Evolutionary conservation across 2,888 invertebrate species (phyloP).

Genomic region (Aphrophora alni): DNA sequence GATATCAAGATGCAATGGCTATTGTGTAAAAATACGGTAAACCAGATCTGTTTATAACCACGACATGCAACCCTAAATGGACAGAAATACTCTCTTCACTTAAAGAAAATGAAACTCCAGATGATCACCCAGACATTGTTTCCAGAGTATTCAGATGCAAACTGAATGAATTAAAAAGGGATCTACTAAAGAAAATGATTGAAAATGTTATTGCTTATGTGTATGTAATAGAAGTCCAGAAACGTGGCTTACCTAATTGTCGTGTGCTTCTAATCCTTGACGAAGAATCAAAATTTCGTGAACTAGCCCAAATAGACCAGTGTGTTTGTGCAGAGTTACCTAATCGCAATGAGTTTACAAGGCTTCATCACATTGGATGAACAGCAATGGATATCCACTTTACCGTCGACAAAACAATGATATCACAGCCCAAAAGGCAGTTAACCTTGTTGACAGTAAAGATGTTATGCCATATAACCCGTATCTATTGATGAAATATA

Average conservation of each 20-base stretch:
- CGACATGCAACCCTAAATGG: conserved; percentile 7
- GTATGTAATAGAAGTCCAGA: conserved; percentile 39
- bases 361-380: neutral
- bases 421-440: neutral
- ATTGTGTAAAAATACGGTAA: conserved; percentile 20
- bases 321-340: conserved; percentile 19
- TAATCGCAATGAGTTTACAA: conserved; percentile 1
- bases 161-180: conserved; percentile 3
- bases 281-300: conserved; percentile 16
- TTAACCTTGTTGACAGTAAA: neutral
- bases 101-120: neutral
- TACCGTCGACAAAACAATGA: conserved; percentile 19
- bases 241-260: conserved; percentile 2
- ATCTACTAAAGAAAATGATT: conserved; percentile 13
- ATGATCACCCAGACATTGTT: neutral
- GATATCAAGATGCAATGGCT: conserved; percentile 12
- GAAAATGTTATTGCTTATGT: conserved; percentile 31
- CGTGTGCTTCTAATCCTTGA: too few species aligned
- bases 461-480: conserved; percentile 36
- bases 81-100: conserved; percentile 9
- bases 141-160: conserved; percentile 5
- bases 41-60: conserved; percentile 13
- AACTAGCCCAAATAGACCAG: conserved; percentile 4
- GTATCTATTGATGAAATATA: conserved; percentile 22
- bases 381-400: conserved; percentile 6